phyloP scores from a whole-genome alignment of 2,113 vertebrate species.

The Bagarius yarrelli region DNA sequence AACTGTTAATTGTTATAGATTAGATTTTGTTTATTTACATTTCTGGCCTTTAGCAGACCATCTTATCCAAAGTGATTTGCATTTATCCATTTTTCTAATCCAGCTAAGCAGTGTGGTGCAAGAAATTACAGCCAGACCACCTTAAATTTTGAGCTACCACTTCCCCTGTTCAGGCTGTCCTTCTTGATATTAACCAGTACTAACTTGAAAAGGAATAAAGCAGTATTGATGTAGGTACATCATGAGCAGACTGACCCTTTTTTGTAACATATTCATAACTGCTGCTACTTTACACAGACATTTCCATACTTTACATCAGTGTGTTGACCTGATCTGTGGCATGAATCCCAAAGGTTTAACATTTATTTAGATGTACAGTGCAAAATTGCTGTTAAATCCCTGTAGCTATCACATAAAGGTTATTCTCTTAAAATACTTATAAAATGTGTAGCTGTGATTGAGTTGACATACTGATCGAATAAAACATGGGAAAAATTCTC shows the following conservation, averaged over 20 bases:
- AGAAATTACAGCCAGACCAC: too few species aligned
- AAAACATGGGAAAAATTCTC: slow-evolving; percentile 19
- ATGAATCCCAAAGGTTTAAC: slow-evolving; percentile 3
- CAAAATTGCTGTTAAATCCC: slow-evolving; percentile 47
- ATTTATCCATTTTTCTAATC: too few species aligned
- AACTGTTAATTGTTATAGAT: not conserved
- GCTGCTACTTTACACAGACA: not conserved
- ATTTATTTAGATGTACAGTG: slow-evolving; percentile 40
- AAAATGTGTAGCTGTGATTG: slow-evolving; percentile 41
- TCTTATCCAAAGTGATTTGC: too few species aligned
- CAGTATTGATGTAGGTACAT: not conserved
- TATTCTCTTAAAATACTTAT: slow-evolving; percentile 48
- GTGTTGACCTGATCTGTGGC: slow-evolving; percentile 5
- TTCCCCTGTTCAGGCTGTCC: too few species aligned
- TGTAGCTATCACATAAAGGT: slow-evolving; percentile 47
- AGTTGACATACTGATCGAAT: slow-evolving; percentile 34
- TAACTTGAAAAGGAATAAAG: not conserved
- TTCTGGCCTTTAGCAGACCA: too few species aligned
- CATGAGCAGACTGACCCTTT: not conserved
- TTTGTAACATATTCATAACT: not conserved
- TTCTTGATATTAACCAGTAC: not conserved
- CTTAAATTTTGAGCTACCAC: too few species aligned
- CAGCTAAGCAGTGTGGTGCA: too few species aligned
- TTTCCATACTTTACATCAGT: slow-evolving; percentile 29
- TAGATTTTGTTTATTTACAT: not conserved